These are phyloP conservation scores for Siderastrea siderea DNA, from an alignment of 92 coral and sea anemone genomes.

Conservation along the genomic window DNA sequence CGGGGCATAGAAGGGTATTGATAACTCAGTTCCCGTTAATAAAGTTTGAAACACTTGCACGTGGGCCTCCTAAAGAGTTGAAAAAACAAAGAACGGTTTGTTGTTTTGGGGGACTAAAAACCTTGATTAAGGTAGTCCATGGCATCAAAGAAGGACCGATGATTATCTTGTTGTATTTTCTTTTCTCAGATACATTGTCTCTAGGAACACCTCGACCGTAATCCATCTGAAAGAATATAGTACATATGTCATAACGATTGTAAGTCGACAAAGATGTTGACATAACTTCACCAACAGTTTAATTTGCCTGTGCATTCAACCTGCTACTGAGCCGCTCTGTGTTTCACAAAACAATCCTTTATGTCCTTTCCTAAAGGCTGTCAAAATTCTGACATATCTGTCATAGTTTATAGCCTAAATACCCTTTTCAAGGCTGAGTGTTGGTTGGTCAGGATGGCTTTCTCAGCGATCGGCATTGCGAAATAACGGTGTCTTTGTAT, in stretches of 20 bases:
- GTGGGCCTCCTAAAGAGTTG: constrained; percentile 50
- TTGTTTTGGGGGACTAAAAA: constrained; percentile 15
- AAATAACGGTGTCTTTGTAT: not conserved
- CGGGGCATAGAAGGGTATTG: constrained; percentile 26
- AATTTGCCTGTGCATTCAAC: constrained; percentile 1
- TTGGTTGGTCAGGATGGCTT: not conserved
- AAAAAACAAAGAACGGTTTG: not conserved
- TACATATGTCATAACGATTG: constrained; percentile 1
- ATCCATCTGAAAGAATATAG: not conserved
- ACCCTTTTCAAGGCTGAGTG: not conserved
- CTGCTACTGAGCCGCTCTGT: not conserved
- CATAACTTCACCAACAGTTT: not conserved
- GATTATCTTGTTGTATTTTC: constrained; percentile 4
- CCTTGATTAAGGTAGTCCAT: constrained; percentile 13
- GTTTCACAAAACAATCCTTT: constrained; percentile 36
- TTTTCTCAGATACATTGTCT: constrained; percentile 8
- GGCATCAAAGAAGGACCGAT: not conserved
- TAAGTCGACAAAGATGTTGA: not conserved
- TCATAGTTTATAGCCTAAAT: not conserved
- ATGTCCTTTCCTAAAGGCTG: constrained; percentile 4
- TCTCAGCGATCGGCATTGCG: constrained; percentile 5
- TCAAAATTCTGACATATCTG: constrained; percentile 28
- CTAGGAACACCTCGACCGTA: not conserved
- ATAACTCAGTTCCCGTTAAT: constrained; percentile 26
- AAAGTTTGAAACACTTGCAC: constrained; percentile 47